Conservation (phyloP, 1,140 invertebrate species). For the Ectropis grisescens region DNA sequence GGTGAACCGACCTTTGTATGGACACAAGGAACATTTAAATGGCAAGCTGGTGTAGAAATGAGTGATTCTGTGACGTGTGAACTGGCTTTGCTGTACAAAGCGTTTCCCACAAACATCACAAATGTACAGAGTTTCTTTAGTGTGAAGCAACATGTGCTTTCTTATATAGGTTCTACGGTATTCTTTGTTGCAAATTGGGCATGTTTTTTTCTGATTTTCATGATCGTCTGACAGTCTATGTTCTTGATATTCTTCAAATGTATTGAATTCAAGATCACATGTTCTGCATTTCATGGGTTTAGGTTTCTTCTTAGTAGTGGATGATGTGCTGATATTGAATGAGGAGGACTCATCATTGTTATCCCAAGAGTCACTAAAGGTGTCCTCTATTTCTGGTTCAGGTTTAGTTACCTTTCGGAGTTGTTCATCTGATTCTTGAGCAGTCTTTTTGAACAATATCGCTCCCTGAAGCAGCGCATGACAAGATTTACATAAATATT, state of each 20-base stretch:
- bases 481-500: conserved; percentile 43
- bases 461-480: conserved; percentile 37
- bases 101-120: conserved; percentile 61
- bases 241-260: conserved; percentile 15
- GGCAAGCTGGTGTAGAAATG: conserved; percentile 43
- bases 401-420: conserved; percentile 15
- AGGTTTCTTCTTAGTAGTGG: too few relatives aligned
- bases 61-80: conserved; percentile 39
- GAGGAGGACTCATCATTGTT: too few relatives aligned
- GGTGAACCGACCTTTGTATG: conserved; percentile 46
- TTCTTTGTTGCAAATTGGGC: conserved; percentile 39
- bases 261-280: conserved; percentile 20
- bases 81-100: conserved; percentile 34
- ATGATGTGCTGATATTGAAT: too few relatives aligned
- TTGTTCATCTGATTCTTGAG: conserved; percentile 40
- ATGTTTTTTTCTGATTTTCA: conserved; percentile 36
- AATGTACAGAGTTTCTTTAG: conserved; percentile 25
- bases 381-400: too few relatives aligned
- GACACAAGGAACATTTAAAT: conserved; percentile 49
- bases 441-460: conserved; percentile 37
- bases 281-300: too few relatives aligned
- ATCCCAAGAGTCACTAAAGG: too few relatives aligned
- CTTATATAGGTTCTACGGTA: conserved; percentile 27
- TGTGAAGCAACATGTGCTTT: conserved; percentile 32
- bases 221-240: conserved; percentile 42